Base-by-base conservation (phyloP, 2,888 invertebrate genomes). In the Reticulitermes lucifugus region DNA sequence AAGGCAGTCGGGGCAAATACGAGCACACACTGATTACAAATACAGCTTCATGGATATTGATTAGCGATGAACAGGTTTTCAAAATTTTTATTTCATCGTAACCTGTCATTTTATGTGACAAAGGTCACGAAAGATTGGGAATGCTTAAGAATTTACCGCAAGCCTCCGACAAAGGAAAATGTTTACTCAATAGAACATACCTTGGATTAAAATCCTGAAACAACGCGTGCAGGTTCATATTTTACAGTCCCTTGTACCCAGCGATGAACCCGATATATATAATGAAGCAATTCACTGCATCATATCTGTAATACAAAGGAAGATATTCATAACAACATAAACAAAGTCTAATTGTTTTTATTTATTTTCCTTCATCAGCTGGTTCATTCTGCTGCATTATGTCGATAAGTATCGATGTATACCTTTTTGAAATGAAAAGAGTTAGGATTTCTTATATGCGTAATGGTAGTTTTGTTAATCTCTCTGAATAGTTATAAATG, bases 141-240 rank as follows among this genome's bases (percentile, higher is more conserved):
- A 46, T 46, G 12, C 9, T 46, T 1, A 46, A 12, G 46, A 46
- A 46, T 12, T 12, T 9, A 46, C 35, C 4, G 25, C 65, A n/a
- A 65, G n/a, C 25, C n/a, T 65, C 9, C 9, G n/a, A 65, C 65
- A 65, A 65, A 25, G 65, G 25, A 12, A 65, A 65, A 65, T 10
- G 2, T 25, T 65, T 84, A 84, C 85, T 86, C 71, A 81, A 75
- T 79, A 21, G 1, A 14, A 46, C 51, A 77, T 93, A 97, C 97
- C 97, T 97, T 88, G 97, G 97, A 93, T 97, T 97, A 91, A 97
- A 97, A 92, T 97, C 97, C 92, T 96, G 96, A 92, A 97, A 97
- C 88, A 97, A 92, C 88, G 96, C 95, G 92, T 97, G 96, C 89
- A 97, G 93, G 94, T 97, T 97, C 97, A 97, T 97, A 92, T 89